Percentiles rank a stretch among this genome's conserved stretches.
phyloP scores from a whole-genome alignment of 1,140 invertebrate species.

The Phthorimaea operculella region DNA sequence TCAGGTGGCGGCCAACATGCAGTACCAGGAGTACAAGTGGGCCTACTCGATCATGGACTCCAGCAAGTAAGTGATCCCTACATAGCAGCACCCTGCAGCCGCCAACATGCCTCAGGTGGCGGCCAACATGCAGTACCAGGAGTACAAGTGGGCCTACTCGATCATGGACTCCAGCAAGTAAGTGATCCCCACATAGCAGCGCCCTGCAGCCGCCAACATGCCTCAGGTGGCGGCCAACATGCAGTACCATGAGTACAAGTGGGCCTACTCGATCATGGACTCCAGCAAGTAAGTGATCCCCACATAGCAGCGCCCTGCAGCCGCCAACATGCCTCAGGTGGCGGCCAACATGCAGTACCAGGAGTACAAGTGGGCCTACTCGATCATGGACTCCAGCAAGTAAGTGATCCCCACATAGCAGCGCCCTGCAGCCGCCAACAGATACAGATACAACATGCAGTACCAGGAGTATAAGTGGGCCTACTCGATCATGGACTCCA shows the following conservation, averaged over 20 bases:
- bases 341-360: conserved; percentile 68
- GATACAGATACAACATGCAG: conserved; percentile 65
- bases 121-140: conserved; percentile 68
- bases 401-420: conserved; percentile 20
- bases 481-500: conserved; percentile 96
- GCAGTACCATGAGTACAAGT: conserved; percentile 73
- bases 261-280: conserved; percentile 97
- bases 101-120: conserved; percentile 60
- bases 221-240: conserved; percentile 65
- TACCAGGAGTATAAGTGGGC: conserved; percentile 81
- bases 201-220: conserved; percentile 29
- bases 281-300: conserved; percentile 73
- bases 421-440: conserved; percentile 17
- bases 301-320: not conserved
- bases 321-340: conserved; percentile 56
- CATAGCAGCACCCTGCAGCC: not conserved
- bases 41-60: conserved; percentile 97
- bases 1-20: conserved; percentile 64
- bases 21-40: conserved; percentile 77
- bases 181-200: conserved; percentile 9
- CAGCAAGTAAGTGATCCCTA: conserved; percentile 66
- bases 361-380: conserved; percentile 86
- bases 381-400: conserved; percentile 94
- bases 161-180: conserved; percentile 93
- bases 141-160: conserved; percentile 88